These are phyloP conservation scores for Mythimna albipuncta DNA, from an alignment of 2,888 invertebrate genomes.

Conservation along the genomic window DNA sequence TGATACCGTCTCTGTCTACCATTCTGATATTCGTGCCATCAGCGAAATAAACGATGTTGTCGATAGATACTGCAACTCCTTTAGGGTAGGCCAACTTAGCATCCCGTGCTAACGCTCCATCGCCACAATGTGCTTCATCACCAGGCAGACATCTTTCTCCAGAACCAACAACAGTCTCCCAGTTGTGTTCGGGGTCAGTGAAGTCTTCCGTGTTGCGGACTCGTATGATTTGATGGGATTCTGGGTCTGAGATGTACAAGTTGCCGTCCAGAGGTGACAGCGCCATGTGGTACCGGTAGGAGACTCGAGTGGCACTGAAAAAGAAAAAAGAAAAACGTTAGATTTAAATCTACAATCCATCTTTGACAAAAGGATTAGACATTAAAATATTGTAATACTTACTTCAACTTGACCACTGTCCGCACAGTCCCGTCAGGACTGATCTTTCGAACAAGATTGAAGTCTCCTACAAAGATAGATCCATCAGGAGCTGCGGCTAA, in stretches of 20 bases:
- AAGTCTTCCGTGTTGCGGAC: conserved; percentile 96
- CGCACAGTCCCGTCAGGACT: conserved; percentile 95
- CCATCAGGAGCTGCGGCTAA: conserved; percentile 98
- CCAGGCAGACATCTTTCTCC: conserved; percentile 98
- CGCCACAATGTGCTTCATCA: conserved; percentile 98
- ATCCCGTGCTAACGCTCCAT: conserved; percentile 97
- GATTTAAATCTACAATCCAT: background rate
- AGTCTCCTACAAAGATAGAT: conserved; percentile 98
- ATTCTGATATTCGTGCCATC: conserved; percentile 98
- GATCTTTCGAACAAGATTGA: conserved; percentile 97
- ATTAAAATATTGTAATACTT: conserved; percentile 79
- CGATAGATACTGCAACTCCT: conserved; percentile 98
- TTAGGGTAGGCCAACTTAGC: conserved; percentile 99
- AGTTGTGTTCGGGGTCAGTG: conserved; percentile 96
- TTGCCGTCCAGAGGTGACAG: conserved; percentile 98
- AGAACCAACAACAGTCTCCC: conserved; percentile 98
- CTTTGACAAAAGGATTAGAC: background rate
- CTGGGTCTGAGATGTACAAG: conserved; percentile 98
- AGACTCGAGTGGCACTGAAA: conserved; percentile 96
- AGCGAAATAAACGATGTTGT: conserved; percentile 98
- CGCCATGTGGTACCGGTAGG: conserved; percentile 99
- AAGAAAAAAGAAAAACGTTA: conserved; percentile 32
- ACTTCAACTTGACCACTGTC: conserved; percentile 96
- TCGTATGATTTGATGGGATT: conserved; percentile 97
- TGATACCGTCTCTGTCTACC: conserved; percentile 97